Evolutionary conservation across 2,113 vertebrate species (phyloP), one percentile per base, ranked within the genome.

Genomic region (Bufo gargarizans): DNA sequence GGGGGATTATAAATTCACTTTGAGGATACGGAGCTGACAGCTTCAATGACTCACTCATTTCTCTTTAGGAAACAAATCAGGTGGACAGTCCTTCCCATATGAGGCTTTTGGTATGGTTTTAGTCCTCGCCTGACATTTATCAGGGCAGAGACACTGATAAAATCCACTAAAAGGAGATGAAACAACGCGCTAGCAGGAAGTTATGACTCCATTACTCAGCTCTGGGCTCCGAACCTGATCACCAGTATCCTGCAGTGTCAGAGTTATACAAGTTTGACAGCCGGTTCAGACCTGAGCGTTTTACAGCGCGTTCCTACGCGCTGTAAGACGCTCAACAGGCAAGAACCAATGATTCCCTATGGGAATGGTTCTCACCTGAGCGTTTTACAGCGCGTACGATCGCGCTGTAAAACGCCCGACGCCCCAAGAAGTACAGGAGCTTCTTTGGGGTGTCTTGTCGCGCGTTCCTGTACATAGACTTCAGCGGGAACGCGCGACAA

Each of bases 61-160:
- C 86, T 81, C 77, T 58, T 71, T 87, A 87, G 63, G 61, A 87
- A 80, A 58, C 77, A 87, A 69, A 72, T 87, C 77, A 56, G 50
- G 47, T 80, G 63, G 58, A 79, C 19, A 65, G 16, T 63, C 72
- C 72, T 77, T 55, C 76, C 76, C 61, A 19, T 33, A 20, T 55
- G 19, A 19, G 3, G 85, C 49, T 67, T 55, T 43, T 45, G 85
- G 17, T 86, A n/a, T 45, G 49, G 43, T 67, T 86, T 79, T 17
- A 55, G n/a, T 79, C 65, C 56, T 84, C 47, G 47, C 63, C 63
- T 67, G 58, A 82, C 81, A 67, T 82, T 82, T 82, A 82, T 67
- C 61, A 63, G 81, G 13, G 80, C 0, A 82, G 47, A 71, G 45
- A 9, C n/a, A 55, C 47, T 11, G 20, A 67, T 50, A 83, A 45